Evolutionary conservation across 2,888 invertebrate species (phyloP).

Genomic region (Tenthredo amoena): DNA sequence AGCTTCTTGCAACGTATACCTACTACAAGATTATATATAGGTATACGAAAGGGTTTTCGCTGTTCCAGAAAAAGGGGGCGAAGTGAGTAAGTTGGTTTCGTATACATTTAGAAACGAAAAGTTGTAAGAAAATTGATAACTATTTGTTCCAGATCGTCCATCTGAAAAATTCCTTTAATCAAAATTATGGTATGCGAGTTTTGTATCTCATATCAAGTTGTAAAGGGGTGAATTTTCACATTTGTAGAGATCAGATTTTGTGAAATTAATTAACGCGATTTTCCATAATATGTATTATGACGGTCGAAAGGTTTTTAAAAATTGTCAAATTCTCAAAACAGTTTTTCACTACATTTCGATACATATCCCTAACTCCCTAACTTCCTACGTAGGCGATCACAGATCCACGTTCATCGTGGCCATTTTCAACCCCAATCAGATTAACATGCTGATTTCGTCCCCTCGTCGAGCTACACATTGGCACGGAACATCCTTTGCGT

Average conservation of each 20-base stretch:
- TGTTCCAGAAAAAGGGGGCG: not conserved
- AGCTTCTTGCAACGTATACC: conserved; percentile 12
- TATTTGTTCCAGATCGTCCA: not conserved
- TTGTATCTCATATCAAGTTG: not conserved
- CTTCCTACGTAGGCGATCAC: not conserved
- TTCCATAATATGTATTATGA: not conserved
- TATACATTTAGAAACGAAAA: not conserved
- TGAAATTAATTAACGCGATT: not conserved
- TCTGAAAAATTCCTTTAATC: not conserved
- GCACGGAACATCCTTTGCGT: not conserved
- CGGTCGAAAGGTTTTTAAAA: not conserved
- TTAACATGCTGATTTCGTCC: conserved; percentile 2
- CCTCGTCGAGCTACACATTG: not conserved
- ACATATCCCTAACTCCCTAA: not conserved
- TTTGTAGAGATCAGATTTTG: not conserved
- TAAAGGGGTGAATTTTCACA: not conserved
- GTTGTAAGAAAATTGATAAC: not conserved
- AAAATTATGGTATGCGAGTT: not conserved
- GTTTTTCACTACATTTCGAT: not conserved
- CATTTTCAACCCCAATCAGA: conserved; percentile 19
- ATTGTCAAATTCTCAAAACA: not conserved
- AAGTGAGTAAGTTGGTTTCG: not conserved
- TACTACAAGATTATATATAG: not conserved
- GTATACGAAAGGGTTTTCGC: not conserved
- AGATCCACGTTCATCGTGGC: not conserved